phyloP scores from a whole-genome alignment of 2,888 invertebrate genomes.

The Anthophora plumipes region DNA sequence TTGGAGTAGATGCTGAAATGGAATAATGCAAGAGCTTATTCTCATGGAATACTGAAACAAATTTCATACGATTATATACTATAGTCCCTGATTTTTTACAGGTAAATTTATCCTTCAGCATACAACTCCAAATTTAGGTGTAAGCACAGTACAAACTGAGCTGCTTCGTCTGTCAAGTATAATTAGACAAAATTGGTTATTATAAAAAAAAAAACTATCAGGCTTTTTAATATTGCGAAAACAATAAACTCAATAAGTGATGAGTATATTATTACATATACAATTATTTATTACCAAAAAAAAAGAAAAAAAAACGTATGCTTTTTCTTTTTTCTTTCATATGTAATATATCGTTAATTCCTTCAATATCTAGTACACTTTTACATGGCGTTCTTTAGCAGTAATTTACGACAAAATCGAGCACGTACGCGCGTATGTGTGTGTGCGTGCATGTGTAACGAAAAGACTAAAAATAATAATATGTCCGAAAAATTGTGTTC shows the following conservation, averaged over 20 bases:
- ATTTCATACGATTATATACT: constrained; percentile 55
- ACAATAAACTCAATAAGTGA: constrained; percentile 69
- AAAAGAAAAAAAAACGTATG: constrained; percentile 76
- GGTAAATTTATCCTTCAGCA: constrained; percentile 63
- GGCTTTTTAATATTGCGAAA: constrained; percentile 74
- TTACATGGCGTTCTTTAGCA: constrained; percentile 66
- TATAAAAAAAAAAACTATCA: constrained; percentile 77
- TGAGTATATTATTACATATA: constrained; percentile 60
- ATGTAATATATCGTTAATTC: constrained; percentile 76
- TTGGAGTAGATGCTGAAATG: constrained; percentile 73
- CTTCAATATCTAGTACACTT: constrained; percentile 73
- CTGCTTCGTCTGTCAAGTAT: constrained; percentile 74
- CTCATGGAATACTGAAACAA: constrained; percentile 62
- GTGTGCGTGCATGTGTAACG: constrained; percentile 61
- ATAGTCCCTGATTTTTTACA: constrained; percentile 66
- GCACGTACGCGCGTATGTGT: too few relatives aligned
- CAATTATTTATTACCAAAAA: constrained; percentile 74
- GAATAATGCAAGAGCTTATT: constrained; percentile 59
- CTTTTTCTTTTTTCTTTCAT: constrained; percentile 63
- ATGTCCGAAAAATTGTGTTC: constrained; percentile 63
- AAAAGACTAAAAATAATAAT: constrained; percentile 54
- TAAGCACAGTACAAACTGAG: constrained; percentile 71
- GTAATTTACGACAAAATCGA: constrained; percentile 73
- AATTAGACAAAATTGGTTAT: constrained; percentile 74
- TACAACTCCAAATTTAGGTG: constrained; percentile 58